These are phyloP conservation scores for Miniopterus natalensis DNA, from an alignment of 2,113 vertebrate genomes.

Conservation along the genomic window DNA sequence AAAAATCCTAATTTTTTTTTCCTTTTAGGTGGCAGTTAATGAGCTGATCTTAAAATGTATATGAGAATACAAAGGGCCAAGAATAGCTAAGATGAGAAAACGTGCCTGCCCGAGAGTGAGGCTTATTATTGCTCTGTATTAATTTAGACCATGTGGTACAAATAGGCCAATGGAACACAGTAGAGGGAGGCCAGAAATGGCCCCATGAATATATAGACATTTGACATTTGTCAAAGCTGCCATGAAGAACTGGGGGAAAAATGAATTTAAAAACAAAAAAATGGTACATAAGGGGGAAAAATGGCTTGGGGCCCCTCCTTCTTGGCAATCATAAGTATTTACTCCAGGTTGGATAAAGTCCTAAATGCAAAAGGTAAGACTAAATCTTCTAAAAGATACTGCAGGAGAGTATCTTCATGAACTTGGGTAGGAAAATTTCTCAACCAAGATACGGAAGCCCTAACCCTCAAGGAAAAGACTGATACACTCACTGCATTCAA, in stretches of 20 bases:
- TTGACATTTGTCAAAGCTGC: not conserved
- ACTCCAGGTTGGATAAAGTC: not conserved
- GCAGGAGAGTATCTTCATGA: too few species aligned
- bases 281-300: too few species aligned
- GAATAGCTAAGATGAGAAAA: not conserved
- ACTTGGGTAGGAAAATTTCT: not conserved
- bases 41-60: not conserved
- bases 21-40: not conserved
- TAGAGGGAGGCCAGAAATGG: not conserved
- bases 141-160: not conserved
- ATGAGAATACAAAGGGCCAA: not conserved
- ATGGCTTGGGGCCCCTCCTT: not conserved
- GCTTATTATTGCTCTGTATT: not conserved
- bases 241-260: not conserved
- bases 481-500: not conserved
- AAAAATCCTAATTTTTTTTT: not conserved
- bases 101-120: not conserved
- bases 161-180: not conserved
- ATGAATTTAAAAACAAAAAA: not conserved
- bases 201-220: not conserved
- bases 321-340: not conserved
- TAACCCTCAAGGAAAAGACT: not conserved
- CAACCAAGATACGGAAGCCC: not conserved
- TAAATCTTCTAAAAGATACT: not conserved
- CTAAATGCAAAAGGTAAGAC: not conserved